Base-by-base conservation (phyloP, 35 echinoderm and acorn worm genomes). In the Lytechinus pictus region DNA sequence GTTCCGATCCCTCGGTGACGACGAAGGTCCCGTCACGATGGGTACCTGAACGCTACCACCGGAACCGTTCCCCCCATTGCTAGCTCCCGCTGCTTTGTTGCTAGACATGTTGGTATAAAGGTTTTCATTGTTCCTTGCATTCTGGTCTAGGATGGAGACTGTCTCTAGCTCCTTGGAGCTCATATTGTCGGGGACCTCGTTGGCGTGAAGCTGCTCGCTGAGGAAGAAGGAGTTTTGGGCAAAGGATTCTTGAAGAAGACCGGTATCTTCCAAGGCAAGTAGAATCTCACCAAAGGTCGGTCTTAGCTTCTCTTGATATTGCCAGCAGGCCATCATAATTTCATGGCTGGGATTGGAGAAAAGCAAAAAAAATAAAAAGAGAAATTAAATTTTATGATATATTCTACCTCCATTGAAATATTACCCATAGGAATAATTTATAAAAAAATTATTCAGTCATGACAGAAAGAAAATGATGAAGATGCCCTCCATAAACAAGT, bases 311-410 rank as follows among this genome's bases (percentile, higher is more conserved):
- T 97, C 97, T 12, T 99, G 95, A 91, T 96, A 99, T 94, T 95
- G 95, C 98, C 98, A 99, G 95, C 98, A 99, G 66, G 95, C 94
- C 86, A 95, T 92, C 98, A 99, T 99, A 28, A 99, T 95, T 86
- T 96, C 95, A 95, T 97, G 96, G 27, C 98, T 99, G 87, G 8
- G 28, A 86, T 27, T 87, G 89, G 94, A 57, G 79, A 52, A 93
- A 44, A 53, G 54, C 28, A 97, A 56, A 91, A 44, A 44, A 28
- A 28, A 21, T 88, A 7, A 56, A 24, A 24, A 93, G 92, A 29
- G 21, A n/a, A 0, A 44, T 44, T 0, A 44, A 44, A 2, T 44
- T 0, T 44, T 44, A 44, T 44, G 33, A 44, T 44, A 44, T 44
- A 44, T 44, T 44, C 33, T 44, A 44, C 33, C 33, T 44, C 33